These are phyloP conservation scores for Ips typographus DNA, from an alignment of 1,140 invertebrate genomes.

Conservation along the genomic window DNA sequence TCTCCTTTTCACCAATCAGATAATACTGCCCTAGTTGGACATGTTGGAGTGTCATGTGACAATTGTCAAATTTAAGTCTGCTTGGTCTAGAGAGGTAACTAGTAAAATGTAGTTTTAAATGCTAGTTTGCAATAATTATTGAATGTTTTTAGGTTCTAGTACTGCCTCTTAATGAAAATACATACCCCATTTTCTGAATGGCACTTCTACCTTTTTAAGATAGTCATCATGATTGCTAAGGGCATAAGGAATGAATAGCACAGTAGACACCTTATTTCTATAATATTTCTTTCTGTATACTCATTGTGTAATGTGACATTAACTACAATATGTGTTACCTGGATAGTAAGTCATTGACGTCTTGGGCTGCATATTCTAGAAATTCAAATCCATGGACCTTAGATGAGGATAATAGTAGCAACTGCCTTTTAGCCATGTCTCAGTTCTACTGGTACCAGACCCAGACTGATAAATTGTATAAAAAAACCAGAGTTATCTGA, in stretches of 20 bases:
- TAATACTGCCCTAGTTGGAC: too few relatives aligned
- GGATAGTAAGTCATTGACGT: conserved; percentile 63
- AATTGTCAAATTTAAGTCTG: too few relatives aligned
- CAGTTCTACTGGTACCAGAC: neutral
- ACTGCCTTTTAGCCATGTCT: conserved; percentile 49
- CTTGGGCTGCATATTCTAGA: conserved; percentile 66
- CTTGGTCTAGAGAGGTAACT: too few relatives aligned
- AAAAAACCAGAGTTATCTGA: too few relatives aligned
- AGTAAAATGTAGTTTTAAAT: too few relatives aligned
- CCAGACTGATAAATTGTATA: too few relatives aligned
- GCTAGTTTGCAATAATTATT: too few relatives aligned
- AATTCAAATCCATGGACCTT: conserved; percentile 65
- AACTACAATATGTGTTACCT: conserved; percentile 54
- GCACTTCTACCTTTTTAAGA: conserved; percentile 61
- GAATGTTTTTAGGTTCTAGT: neutral
- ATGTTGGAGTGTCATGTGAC: too few relatives aligned
- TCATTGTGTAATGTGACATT: neutral
- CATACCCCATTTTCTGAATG: conserved; percentile 64
- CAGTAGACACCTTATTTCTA: conserved; percentile 64
- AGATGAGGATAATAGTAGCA: conserved; percentile 71
- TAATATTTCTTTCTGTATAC: too few relatives aligned
- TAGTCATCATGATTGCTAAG: conserved; percentile 67
- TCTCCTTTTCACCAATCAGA: too few relatives aligned
- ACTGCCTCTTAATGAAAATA: neutral
- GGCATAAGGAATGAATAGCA: conserved; percentile 80